A percentile compares a stretch with the other conserved stretches of the same genome.
Evolutionary conservation across 2,113 vertebrate genomes (phyloP).

Genomic region (Pyrgilauda ruficollis): DNA sequence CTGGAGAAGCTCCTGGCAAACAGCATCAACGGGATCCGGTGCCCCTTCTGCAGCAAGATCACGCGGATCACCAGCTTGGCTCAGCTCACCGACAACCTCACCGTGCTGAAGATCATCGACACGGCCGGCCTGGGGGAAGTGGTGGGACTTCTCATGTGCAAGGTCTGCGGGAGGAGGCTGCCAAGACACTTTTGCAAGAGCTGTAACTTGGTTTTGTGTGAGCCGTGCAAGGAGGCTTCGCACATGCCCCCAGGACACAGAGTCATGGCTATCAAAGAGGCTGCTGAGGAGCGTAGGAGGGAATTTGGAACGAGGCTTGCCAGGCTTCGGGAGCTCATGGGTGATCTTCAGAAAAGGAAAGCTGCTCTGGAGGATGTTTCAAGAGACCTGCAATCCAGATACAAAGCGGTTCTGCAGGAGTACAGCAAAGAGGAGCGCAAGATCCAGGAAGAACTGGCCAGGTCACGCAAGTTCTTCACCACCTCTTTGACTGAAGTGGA

Average conservation of each 20-base stretch:
- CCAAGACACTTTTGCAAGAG: conserved; percentile 89
- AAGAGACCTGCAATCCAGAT: conserved; percentile 83
- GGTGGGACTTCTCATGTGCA: conserved; percentile 87
- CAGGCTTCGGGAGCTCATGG: conserved; percentile 83
- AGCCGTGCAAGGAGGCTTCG: conserved; percentile 81
- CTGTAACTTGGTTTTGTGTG: conserved; percentile 85
- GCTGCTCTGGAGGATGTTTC: conserved; percentile 83
- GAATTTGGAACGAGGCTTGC: conserved; percentile 82
- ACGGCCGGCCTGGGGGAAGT: conserved; percentile 82
- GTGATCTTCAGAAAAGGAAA: conserved; percentile 88
- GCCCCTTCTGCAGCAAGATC: conserved; percentile 95
- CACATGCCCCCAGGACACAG: conserved; percentile 82
- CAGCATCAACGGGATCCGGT: conserved; percentile 94
- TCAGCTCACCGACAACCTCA: conserved; percentile 93
- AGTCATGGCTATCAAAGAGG: conserved; percentile 82
- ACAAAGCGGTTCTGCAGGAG: conserved; percentile 88
- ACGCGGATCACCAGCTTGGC: conserved; percentile 88
- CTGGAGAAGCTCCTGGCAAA: conserved; percentile 92
- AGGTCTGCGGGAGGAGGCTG: conserved; percentile 83
- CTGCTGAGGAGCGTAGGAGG: conserved; percentile 86
- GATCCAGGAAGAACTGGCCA: conserved; percentile 88
- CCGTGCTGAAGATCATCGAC: conserved; percentile 94
- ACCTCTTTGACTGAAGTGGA: conserved; percentile 88
- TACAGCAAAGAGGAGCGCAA: conserved; percentile 86
- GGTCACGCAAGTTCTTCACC: conserved; percentile 86